phyloP scores from a whole-genome alignment of 2,797 vertebrate species.

The Mormyrus hasselquistii region DNA sequence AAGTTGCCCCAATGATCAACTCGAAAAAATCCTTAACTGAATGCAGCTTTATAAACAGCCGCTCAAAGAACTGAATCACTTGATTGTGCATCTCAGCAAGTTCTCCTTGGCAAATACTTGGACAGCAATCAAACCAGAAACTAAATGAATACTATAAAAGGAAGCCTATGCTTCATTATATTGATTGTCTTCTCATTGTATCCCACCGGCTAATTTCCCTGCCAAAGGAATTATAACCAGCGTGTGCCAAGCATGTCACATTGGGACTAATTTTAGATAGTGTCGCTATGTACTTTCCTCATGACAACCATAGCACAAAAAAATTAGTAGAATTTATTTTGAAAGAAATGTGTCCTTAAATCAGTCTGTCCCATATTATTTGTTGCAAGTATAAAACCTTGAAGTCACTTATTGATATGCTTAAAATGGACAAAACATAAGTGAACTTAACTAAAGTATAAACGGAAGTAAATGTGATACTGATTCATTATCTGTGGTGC shows the following conservation, averaged over 20 bases:
- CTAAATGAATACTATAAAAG: not conserved
- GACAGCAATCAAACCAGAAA: not conserved
- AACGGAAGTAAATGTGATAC: not conserved
- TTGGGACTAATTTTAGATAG: conserved; percentile 28
- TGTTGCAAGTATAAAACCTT: not conserved
- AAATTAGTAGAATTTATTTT: not conserved
- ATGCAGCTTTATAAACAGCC: conserved; percentile 11
- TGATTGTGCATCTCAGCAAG: conserved; percentile 28
- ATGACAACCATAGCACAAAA: not conserved
- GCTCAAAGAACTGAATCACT: conserved; percentile 23
- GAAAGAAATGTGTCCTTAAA: not conserved
- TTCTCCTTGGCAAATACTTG: not conserved
- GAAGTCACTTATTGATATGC: not conserved
- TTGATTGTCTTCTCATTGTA: not conserved
- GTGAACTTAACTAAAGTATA: not conserved
- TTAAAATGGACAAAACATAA: not conserved
- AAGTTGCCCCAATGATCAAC: conserved; percentile 26
- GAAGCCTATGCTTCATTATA: not conserved
- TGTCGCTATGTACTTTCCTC: not conserved
- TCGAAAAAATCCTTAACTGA: conserved; percentile 26
- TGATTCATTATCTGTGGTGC: not conserved
- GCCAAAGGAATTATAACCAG: not conserved
- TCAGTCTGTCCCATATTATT: not conserved
- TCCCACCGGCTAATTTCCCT: not conserved
- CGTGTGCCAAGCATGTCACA: not conserved